These are phyloP conservation scores for Drosophila limbata DNA, from an alignment of 2,888 invertebrate genomes.

Conservation along the genomic window DNA sequence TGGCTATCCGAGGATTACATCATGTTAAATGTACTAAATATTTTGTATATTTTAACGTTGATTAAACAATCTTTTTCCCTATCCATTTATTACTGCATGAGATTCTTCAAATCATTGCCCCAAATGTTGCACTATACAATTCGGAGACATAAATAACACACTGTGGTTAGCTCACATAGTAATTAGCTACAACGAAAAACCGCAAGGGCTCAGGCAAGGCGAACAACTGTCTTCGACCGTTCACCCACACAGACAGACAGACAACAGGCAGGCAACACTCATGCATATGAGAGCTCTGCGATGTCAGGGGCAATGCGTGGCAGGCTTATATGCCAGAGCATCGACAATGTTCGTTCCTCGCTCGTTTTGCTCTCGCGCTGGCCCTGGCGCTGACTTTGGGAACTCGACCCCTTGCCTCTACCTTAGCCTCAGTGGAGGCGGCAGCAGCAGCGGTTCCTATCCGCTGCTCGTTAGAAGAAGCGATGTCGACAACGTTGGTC, in stretches of 20 bases:
- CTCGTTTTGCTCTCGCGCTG: slow-evolving; percentile 30
- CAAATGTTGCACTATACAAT: slow-evolving; percentile 5
- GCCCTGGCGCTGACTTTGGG: slow-evolving; percentile 24
- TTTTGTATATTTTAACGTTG: background rate
- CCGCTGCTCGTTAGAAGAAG: slow-evolving; percentile 75
- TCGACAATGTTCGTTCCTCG: slow-evolving; percentile 20
- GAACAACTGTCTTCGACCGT: slow-evolving; percentile 16
- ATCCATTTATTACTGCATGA: background rate
- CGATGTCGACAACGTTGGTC: slow-evolving; percentile 49
- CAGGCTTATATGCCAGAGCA: slow-evolving; percentile 59
- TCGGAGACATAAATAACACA: background rate
- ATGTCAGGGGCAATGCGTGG: slow-evolving; percentile 57
- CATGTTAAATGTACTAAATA: no score
- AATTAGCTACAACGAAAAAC: slow-evolving; percentile 34
- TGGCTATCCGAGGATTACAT: slow-evolving; percentile 2
- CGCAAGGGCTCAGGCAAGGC: slow-evolving; percentile 27
- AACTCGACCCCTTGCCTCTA: slow-evolving; percentile 30
- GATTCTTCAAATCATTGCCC: slow-evolving; percentile 2
- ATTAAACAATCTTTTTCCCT: background rate
- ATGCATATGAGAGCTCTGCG: slow-evolving; percentile 15
- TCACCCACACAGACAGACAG: slow-evolving; percentile 17
- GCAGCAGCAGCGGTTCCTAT: slow-evolving; percentile 58
- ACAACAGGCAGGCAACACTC: slow-evolving; percentile 2
- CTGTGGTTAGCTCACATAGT: no score
- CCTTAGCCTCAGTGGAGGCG: slow-evolving; percentile 12